phyloP scores from a whole-genome alignment of 92 coral and sea anemone species.

The Palythoa grandiflora region DNA sequence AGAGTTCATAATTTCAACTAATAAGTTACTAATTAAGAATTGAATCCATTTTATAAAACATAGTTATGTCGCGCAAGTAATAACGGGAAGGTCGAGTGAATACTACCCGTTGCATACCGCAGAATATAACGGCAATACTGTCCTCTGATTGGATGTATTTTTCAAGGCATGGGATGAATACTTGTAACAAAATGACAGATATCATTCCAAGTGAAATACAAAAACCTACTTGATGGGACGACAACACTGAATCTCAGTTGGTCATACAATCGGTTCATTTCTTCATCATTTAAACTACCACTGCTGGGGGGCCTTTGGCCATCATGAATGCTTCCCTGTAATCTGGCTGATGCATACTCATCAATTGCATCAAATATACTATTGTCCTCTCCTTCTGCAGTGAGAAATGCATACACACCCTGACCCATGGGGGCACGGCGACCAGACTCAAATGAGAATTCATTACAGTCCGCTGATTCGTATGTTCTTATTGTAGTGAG shows the following conservation, averaged over 20 bases:
- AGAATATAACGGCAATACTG: no score
- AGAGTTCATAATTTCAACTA: no score
- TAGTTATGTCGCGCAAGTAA: no score
- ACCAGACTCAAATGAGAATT: constrained; percentile 95
- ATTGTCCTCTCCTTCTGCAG: constrained; percentile 91
- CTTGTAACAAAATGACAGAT: not conserved
- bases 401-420: constrained; percentile 86
- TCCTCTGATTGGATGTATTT: no score
- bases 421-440: constrained; percentile 98
- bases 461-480: constrained; percentile 89
- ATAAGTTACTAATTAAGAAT: no score
- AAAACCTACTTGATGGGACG: constrained; percentile 65
- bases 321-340: constrained; percentile 54
- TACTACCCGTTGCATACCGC: no score
- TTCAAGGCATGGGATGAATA: no score
- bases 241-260: constrained; percentile 85
- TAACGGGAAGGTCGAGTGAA: no score
- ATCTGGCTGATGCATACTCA: constrained; percentile 77
- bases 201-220: not conserved
- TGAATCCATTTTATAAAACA: no score
- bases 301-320: constrained; percentile 52
- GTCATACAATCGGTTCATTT: constrained; percentile 83
- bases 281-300: constrained; percentile 74
- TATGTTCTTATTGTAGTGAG: constrained; percentile 94
- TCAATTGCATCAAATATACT: constrained; percentile 91